A percentile compares a stretch with the other conserved stretches of the same genome.
These are phyloP conservation scores for Chunga burmeisteri DNA, from an alignment of 2,113 vertebrate genomes.

Conservation along the genomic window DNA sequence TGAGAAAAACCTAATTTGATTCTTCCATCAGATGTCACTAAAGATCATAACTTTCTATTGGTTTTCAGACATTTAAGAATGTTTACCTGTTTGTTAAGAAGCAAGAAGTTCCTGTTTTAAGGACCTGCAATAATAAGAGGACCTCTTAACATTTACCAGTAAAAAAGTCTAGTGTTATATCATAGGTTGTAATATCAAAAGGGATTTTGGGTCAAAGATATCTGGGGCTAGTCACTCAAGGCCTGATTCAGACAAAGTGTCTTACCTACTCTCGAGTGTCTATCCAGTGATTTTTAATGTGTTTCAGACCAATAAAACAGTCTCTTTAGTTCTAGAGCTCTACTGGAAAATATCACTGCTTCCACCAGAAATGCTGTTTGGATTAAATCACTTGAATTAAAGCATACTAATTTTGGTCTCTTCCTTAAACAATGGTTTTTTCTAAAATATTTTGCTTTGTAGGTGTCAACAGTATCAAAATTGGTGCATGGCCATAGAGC, in stretches of 20 bases:
- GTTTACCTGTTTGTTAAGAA: background rate
- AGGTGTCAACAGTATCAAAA: background rate
- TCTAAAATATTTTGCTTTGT: background rate
- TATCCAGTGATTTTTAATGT: background rate
- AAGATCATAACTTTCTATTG: background rate
- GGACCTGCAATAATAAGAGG: background rate
- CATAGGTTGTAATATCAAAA: background rate
- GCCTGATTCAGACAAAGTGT: background rate
- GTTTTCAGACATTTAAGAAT: background rate
- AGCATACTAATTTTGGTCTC: background rate
- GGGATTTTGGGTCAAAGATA: background rate
- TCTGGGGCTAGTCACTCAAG: background rate
- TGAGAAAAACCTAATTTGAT: background rate
- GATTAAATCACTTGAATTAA: background rate
- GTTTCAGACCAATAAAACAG: background rate
- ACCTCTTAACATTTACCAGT: background rate
- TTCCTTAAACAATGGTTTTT: background rate
- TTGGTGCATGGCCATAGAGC: background rate
- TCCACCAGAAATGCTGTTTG: background rate
- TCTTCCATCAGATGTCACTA: background rate
- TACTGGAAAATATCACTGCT: background rate
- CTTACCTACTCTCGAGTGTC: background rate
- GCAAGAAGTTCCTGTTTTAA: background rate
- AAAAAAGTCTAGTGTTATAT: background rate
- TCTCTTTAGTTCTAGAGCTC: background rate